Percentiles rank a stretch among this genome's conserved stretches.
Evolutionary conservation across 2,888 invertebrate species (phyloP).

Genomic region (Mythimna vitellina): DNA sequence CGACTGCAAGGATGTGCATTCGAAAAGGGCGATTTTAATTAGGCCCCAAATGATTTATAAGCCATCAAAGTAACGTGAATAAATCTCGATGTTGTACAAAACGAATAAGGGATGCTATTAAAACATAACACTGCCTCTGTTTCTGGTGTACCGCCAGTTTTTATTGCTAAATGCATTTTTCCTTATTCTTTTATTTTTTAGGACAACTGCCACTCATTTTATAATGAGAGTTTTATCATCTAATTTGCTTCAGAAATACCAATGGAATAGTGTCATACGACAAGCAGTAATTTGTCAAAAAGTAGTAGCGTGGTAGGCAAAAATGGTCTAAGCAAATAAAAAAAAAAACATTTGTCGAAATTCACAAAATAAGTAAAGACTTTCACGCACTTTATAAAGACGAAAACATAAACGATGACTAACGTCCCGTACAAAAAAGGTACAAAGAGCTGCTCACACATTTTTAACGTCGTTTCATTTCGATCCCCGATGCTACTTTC

Average conservation of each 20-base stretch:
- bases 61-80: constrained; percentile 80
- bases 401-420: constrained; percentile 42
- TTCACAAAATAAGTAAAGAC: not conserved
- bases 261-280: not conserved
- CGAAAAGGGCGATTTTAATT: constrained; percentile 86
- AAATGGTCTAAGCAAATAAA: too few relatives aligned
- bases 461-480: constrained; percentile 61
- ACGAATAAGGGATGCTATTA: constrained; percentile 59
- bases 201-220: not conserved
- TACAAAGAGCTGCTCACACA: constrained; percentile 34
- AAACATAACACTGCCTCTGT: constrained; percentile 56
- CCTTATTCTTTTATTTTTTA: constrained; percentile 24
- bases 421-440: constrained; percentile 30
- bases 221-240: not conserved
- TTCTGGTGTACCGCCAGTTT: constrained; percentile 47
- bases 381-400: constrained; percentile 21
- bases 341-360: constrained; percentile 3
- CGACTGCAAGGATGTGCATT: constrained; percentile 75
- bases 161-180: constrained; percentile 53
- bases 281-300: not conserved
- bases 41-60: constrained; percentile 85
- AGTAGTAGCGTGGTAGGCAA: not conserved
- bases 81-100: constrained; percentile 74
- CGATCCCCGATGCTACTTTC: constrained; percentile 64
- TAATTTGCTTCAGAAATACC: not conserved